A percentile compares a stretch with the other conserved stretches of the same genome.
phyloP scores from a whole-genome alignment of 2,888 invertebrate species.

The Trachelus troglodyta region DNA sequence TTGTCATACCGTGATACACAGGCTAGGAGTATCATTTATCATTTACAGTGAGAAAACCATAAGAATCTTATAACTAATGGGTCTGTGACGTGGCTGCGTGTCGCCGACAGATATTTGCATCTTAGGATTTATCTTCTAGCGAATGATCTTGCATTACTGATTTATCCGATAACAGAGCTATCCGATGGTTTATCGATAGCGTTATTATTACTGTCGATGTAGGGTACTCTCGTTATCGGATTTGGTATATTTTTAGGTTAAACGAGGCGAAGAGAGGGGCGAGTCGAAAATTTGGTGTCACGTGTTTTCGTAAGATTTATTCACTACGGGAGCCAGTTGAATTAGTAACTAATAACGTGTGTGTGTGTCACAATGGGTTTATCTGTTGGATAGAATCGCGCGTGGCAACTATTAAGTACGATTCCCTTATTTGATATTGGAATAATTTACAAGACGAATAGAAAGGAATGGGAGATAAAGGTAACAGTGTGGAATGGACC shows the following conservation, averaged over 20 bases:
- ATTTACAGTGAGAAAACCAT: constrained; percentile 8
- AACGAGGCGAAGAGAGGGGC: constrained; percentile 15
- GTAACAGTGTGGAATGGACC: neutral
- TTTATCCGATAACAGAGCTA: neutral
- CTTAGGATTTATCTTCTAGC: neutral
- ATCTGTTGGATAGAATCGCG: neutral
- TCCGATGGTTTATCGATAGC: neutral
- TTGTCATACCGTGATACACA: neutral
- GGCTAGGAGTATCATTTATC: neutral
- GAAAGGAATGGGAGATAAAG: neutral
- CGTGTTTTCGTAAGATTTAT: neutral
- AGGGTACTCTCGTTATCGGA: neutral
- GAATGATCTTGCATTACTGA: neutral
- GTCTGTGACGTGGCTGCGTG: neutral
- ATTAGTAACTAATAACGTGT: neutral
- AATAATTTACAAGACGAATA: neutral
- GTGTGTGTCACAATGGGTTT: neutral
- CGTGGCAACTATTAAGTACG: neutral
- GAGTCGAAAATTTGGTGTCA: neutral
- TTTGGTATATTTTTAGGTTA: constrained; percentile 35
- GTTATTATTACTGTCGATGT: neutral
- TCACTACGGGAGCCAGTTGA: neutral
- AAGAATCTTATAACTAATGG: constrained; percentile 29
- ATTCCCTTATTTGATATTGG: neutral
- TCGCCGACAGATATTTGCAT: constrained; percentile 3